Base-by-base conservation (phyloP, 2,797 vertebrate species). In the Mycteria americana region DNA sequence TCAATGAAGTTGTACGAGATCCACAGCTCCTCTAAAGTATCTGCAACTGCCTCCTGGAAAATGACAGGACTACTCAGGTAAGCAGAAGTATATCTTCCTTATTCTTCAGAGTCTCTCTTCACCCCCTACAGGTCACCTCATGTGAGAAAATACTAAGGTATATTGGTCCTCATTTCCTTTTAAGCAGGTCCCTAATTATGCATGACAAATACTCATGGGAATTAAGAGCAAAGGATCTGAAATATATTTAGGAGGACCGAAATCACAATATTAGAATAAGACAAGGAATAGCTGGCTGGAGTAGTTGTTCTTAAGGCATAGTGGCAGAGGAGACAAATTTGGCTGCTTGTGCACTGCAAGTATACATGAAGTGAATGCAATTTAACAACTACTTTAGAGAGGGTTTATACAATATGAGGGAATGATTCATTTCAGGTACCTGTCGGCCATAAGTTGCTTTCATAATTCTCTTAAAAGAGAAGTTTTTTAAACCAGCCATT, bases 1-100 rank as follows among this genome's bases (percentile, higher is more conserved):
- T 99, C 99, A 84, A 99, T 99, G 87, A 98, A 98, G 97, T 99
- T 99, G 95, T 99, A 99, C 3, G 99, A 99, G 94, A 99, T 99
- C 99, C 99, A 99, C 92, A 99, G 93, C 95, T 99, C 99, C 96
- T 99, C 99, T 93, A 99, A 96, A 0, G 99, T 99, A 63, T 99
- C 99, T 19, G 98, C 99, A 72, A 99, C 98, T 48, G 99, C 98
- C 92, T 99, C 99, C 99, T 99, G 93, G 68, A 97, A 88, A 86
- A 96, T 57, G 19, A 91, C 43, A 92, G 86, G 28, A 70, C 43
- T 63, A 31, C 46, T 96, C 64, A 95, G 82, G 60, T 46, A 94
- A 94, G n/a, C 7, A 2, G 50, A 95, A 95, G 23, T n/a, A 4
- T 41, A 41, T 70, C 33, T 57, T 37, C n/a, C 50, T 50, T 75